Conservation (phyloP, 2,888 invertebrate genomes). For the Morpho helenor region DNA sequence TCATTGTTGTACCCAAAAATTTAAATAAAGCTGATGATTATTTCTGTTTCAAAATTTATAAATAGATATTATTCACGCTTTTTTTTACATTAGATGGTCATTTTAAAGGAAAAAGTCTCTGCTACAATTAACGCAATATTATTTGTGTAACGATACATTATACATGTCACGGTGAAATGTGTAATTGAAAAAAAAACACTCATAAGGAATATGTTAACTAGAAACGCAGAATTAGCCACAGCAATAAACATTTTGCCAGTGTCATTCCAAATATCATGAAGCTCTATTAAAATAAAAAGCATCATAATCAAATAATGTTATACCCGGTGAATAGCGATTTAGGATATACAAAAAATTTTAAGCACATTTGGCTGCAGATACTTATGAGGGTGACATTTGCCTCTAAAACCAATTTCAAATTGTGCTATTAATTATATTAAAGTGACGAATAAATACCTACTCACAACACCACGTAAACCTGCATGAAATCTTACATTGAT, state of each 20-base stretch:
- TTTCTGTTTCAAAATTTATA: no score
- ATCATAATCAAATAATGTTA: conserved; percentile 16
- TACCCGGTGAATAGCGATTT: conserved; percentile 20
- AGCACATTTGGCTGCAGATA: conserved; percentile 17
- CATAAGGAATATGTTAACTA: not conserved
- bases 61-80: no score
- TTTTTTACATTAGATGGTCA: no score
- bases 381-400: conserved; percentile 17
- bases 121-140: not conserved
- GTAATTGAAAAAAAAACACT: conserved; percentile 2
- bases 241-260: conserved; percentile 20
- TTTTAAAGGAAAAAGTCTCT: no score
- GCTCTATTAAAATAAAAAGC: conserved; percentile 23
- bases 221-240: conserved; percentile 20
- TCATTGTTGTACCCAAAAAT: no score
- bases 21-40: no score
- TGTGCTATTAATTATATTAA: conserved; percentile 23
- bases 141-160: not conserved
- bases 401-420: conserved; percentile 21
- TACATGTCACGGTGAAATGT: not conserved
- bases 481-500: conserved; percentile 13
- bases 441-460: conserved; percentile 19
- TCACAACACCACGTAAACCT: conserved; percentile 23
- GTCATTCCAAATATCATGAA: conserved; percentile 22
- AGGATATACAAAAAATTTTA: conserved; percentile 12